phyloP scores from a whole-genome alignment of 2,797 vertebrate species.

The Hoplostethus atlanticus region DNA sequence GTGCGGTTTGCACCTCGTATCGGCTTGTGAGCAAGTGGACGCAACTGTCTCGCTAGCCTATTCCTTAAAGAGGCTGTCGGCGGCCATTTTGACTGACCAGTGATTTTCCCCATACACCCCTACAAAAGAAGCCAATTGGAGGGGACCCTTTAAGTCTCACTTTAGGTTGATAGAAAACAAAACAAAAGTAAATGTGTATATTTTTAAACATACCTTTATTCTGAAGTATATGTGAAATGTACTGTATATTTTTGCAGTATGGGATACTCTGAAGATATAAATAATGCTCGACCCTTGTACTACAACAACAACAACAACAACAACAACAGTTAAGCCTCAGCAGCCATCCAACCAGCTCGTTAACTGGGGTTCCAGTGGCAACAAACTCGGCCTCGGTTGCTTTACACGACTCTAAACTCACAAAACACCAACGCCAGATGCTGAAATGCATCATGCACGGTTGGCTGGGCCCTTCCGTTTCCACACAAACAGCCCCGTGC shows the following conservation, averaged over 20 bases:
- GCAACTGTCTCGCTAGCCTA: constrained; percentile 68
- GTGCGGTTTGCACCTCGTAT: constrained; percentile 65
- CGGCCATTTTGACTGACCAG: constrained; percentile 69
- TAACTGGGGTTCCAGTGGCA: constrained; percentile 31
- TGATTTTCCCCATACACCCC: constrained; percentile 68
- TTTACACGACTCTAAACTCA: constrained; percentile 39
- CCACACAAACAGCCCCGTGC: constrained; percentile 25
- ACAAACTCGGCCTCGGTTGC: constrained; percentile 14
- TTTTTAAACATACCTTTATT: too few species aligned
- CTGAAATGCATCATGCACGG: constrained; percentile 27
- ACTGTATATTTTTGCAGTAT: too few species aligned
- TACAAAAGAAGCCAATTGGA: constrained; percentile 76
- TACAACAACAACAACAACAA: constrained; percentile 44
- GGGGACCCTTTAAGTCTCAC: constrained; percentile 52
- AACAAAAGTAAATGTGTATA: background rate
- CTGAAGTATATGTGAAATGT: too few species aligned
- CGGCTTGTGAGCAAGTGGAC: constrained; percentile 54
- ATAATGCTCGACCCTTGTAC: constrained; percentile 14
- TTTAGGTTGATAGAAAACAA: constrained; percentile 31
- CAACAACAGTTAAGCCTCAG: constrained; percentile 12
- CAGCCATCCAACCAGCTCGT: constrained; percentile 21
- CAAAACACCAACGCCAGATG: constrained; percentile 54
- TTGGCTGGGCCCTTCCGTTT: constrained; percentile 11
- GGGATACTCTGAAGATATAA: constrained; percentile 18
- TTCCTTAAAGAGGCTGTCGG: constrained; percentile 65